Evolutionary conservation across 2,888 invertebrate genomes (phyloP).

Genomic region (Himalopsyche tibetana): DNA sequence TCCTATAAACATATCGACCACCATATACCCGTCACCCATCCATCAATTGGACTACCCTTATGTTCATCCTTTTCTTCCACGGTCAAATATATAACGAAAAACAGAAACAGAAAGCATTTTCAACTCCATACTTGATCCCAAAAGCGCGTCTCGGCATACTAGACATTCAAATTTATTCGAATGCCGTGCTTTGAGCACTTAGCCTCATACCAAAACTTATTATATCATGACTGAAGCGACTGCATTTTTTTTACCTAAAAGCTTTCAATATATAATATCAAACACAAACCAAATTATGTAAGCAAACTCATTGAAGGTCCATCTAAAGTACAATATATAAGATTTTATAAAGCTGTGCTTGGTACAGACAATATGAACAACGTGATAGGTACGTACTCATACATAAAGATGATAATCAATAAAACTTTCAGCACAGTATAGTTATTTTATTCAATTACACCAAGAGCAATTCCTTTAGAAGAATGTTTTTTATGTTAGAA

Average conservation of each 20-base stretch:
- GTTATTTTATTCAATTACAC: too few relatives aligned
- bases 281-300: slow-evolving; percentile 3
- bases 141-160: slow-evolving; percentile 46
- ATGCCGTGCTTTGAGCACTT: slow-evolving; percentile 61
- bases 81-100: background rate
- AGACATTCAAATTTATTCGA: slow-evolving; percentile 64
- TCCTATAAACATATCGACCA: slow-evolving; percentile 43
- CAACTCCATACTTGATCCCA: background rate
- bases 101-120: background rate
- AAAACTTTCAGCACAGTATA: too few relatives aligned
- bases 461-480: too few relatives aligned
- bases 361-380: background rate
- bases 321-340: slow-evolving; percentile 54
- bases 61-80: slow-evolving; percentile 12
- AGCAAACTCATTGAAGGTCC: slow-evolving; percentile 56
- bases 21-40: slow-evolving; percentile 33
- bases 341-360: slow-evolving; percentile 44
- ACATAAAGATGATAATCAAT: too few relatives aligned
- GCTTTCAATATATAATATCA: background rate
- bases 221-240: slow-evolving; percentile 45
- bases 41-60: slow-evolving; percentile 37
- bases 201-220: slow-evolving; percentile 56
- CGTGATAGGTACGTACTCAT: too few relatives aligned
- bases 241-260: slow-evolving; percentile 16
- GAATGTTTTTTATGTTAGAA: too few relatives aligned